Percentiles rank a stretch among this genome's conserved stretches.
phyloP scores from a whole-genome alignment of 1,140 invertebrate species.

The Orussus abietinus region DNA sequence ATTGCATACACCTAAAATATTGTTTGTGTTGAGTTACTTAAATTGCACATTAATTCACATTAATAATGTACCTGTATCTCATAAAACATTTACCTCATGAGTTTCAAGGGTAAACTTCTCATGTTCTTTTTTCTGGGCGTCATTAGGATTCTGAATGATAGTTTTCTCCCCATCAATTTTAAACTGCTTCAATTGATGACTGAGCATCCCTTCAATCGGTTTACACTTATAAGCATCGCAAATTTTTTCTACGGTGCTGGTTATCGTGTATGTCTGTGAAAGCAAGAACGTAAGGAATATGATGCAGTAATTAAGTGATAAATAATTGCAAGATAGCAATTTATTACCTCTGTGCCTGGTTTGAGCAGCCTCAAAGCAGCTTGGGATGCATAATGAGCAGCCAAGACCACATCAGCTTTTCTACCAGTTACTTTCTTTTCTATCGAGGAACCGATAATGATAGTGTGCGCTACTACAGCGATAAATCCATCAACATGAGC shows the following conservation, averaged over 20 bases:
- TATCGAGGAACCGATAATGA: slow-evolving; percentile 78
- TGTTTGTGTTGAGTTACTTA: not conserved
- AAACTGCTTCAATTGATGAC: slow-evolving; percentile 94
- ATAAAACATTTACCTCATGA: slow-evolving; percentile 64
- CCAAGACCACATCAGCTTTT: slow-evolving; percentile 92
- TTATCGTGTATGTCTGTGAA: slow-evolving; percentile 84
- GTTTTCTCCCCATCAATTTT: slow-evolving; percentile 98
- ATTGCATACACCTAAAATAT: slow-evolving; percentile 82
- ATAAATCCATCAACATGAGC: slow-evolving; percentile 99
- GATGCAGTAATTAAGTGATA: slow-evolving; percentile 1
- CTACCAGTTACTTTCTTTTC: slow-evolving; percentile 74
- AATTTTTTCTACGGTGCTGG: slow-evolving; percentile 90
- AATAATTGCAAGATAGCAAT: slow-evolving; percentile 6
- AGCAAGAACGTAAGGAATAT: slow-evolving; percentile 17
- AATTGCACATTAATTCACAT: slow-evolving; percentile 7
- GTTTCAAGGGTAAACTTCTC: slow-evolving; percentile 96
- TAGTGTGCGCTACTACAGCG: slow-evolving; percentile 94
- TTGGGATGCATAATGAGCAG: slow-evolving; percentile 92
- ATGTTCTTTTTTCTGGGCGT: slow-evolving; percentile 95
- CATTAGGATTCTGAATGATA: slow-evolving; percentile 97
- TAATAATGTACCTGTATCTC: not conserved
- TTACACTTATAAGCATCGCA: slow-evolving; percentile 92
- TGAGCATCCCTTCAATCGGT: slow-evolving; percentile 98
- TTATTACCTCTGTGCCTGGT: slow-evolving; percentile 81
- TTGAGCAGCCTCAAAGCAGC: slow-evolving; percentile 89